Percentiles rank a stretch among this genome's conserved stretches.
These are phyloP conservation scores for Bombyx huttoni DNA, from an alignment of 2,888 invertebrate species.

Conservation along the genomic window DNA sequence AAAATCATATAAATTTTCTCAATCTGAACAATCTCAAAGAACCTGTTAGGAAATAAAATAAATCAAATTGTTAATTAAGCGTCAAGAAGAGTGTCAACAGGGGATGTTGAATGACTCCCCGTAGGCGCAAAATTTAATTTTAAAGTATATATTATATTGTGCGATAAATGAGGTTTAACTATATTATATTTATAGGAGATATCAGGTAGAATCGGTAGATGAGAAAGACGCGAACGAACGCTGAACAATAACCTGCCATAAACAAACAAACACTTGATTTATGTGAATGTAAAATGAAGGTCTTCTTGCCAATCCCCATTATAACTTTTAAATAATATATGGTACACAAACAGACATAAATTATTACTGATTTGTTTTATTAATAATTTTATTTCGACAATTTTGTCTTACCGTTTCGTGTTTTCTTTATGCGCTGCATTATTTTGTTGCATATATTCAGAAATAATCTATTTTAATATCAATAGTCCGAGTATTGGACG, in stretches of 20 bases:
- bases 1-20: no score
- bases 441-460: no score
- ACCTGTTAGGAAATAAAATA: neutral
- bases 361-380: no score
- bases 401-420: no score
- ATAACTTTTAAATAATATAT: constrained; percentile 26
- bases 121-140: constrained; percentile 2
- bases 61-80: constrained; percentile 5
- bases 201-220: neutral
- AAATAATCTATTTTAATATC: no score
- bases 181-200: neutral
- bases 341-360: constrained; percentile 9
- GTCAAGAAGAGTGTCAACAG: constrained; percentile 2
- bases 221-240: constrained; percentile 11
- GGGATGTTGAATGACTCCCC: constrained; percentile 4
- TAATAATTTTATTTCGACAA: no score
- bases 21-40: neutral
- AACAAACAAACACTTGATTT: constrained; percentile 54
- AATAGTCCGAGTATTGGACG: neutral
- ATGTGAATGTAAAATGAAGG: constrained; percentile 40
- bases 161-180: neutral
- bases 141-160: neutral
- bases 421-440: no score
- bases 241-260: constrained; percentile 44
- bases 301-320: constrained; percentile 25